Base-by-base conservation (phyloP, 2,888 invertebrate species). In the Hanleya hanleyi region DNA sequence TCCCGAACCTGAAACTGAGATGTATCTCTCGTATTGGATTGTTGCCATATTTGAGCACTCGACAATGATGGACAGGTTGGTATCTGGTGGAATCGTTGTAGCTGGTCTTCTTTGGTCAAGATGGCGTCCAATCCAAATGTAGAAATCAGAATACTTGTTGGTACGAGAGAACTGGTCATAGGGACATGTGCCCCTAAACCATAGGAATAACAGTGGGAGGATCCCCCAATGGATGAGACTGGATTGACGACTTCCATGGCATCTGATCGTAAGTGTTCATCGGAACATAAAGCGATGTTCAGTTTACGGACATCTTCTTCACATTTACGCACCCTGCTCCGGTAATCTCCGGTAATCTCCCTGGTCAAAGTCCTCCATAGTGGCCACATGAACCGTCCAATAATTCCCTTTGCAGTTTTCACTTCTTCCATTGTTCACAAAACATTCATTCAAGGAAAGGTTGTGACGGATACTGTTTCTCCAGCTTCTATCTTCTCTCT, bases 401-500 rank as follows among this genome's bases (percentile, higher is more conserved):
- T 75, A 79, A 64, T 79, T 47, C 0, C 80, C 76, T 49, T 79
- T 78, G 29, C 78, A 77, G 51, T 67, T 75, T 15, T 77, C 78
- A 22, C 69, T 50, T 26, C 74, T 33, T 26, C 71, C 68, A 38
- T 74, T 37, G 38, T 79, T 79, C 37, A 78, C 66, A 71, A 80
- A 80, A 66, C 80, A 80, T 65, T 80, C 80, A 72, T 80, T 80
- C 32, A 80, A 71, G 36, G 74, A 74, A 66, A 80, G 73, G 69
- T 80, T 80, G 49, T 80, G 80, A 18, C 80, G 72, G 65, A 80
- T 68, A 61, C 75, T 75, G 73, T 80, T 80, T 38, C 76, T 69
- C 80, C 80, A 80, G 41, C 71, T 69, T 36, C 68, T 66, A 37
- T 79, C 73, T 33, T 61, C 38, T 18, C 51, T 68, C 37, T 70